phyloP scores from a whole-genome alignment of 2,888 invertebrate genomes.

The Tolmerus cingulatus region DNA sequence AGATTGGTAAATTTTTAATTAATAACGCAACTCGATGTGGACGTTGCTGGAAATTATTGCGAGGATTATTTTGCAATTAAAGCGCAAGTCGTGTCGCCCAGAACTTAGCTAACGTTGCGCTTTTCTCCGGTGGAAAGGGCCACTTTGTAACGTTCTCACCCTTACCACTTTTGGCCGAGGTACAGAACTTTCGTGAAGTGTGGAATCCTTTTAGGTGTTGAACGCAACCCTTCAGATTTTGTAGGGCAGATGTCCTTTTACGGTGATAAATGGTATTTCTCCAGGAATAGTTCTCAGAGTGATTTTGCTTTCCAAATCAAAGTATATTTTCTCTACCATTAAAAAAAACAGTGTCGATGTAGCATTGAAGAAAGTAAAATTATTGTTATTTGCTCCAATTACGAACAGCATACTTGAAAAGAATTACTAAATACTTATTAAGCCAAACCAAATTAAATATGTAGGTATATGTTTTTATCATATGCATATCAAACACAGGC shows the following conservation, averaged over 20 bases:
- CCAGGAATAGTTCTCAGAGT: not conserved
- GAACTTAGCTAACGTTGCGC: not conserved
- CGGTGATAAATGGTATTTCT: not conserved
- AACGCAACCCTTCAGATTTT: not conserved
- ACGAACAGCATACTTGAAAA: too few species aligned
- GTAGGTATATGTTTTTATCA: too few species aligned
- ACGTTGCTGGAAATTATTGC: not conserved
- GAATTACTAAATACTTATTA: too few species aligned
- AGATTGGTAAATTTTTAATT: slow-evolving; percentile 21
- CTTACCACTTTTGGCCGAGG: not conserved
- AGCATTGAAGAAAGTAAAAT: too few species aligned
- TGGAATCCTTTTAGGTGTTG: not conserved
- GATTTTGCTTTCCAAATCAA: not conserved
- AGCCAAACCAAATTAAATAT: too few species aligned
- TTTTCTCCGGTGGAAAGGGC: not conserved
- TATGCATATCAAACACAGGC: too few species aligned
- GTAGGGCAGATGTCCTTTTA: not conserved
- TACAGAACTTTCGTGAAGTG: not conserved
- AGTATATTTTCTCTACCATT: not conserved
- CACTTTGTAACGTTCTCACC: too few species aligned
- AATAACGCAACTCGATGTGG: not conserved
- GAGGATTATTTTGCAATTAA: slow-evolving; percentile 13
- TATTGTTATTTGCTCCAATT: too few species aligned
- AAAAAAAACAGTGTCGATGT: too few species aligned
- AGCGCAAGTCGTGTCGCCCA: not conserved